Evolutionary conservation across 1,140 invertebrate genomes (phyloP).

Genomic region (Copidosoma floridanum): DNA sequence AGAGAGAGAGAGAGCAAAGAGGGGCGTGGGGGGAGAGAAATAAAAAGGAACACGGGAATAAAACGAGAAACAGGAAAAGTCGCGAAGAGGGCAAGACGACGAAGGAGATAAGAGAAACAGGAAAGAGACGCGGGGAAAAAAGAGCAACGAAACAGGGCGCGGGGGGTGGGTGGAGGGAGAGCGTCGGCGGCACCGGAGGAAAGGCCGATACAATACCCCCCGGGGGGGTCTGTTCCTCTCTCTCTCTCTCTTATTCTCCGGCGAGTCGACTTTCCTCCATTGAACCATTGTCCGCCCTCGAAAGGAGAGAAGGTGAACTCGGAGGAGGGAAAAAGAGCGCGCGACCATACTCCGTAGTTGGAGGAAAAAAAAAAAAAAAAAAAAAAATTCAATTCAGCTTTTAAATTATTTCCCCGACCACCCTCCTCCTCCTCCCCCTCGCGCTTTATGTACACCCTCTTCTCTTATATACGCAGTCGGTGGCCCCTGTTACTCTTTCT

Average conservation of each 20-base stretch:
- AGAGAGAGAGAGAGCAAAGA: too few species aligned
- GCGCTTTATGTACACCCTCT: background rate
- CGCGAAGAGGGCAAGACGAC: background rate
- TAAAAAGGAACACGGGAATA: slow-evolving; percentile 29
- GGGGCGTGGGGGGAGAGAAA: background rate
- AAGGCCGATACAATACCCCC: slow-evolving; percentile 56
- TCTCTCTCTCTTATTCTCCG: slow-evolving; percentile 41
- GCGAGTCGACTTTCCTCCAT: slow-evolving; percentile 58
- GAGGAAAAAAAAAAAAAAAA: slow-evolving; percentile 53
- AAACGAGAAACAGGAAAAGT: slow-evolving; percentile 26
- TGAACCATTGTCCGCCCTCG: slow-evolving; percentile 57
- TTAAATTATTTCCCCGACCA: slow-evolving; percentile 55
- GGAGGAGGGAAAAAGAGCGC: too few species aligned
- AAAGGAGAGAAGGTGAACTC: too few species aligned
- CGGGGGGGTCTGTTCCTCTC: background rate
- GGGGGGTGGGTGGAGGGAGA: slow-evolving; percentile 22
- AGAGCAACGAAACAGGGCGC: background rate
- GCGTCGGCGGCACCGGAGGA: slow-evolving; percentile 41
- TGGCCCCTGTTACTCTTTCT: too few species aligned
- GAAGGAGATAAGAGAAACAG: background rate
- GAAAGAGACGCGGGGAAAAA: background rate
- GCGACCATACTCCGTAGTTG: too few species aligned
- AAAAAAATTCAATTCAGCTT: slow-evolving; percentile 58
- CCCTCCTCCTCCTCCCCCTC: slow-evolving; percentile 28
- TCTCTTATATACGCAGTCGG: background rate